Evolutionary conservation across 2,888 invertebrate species (phyloP).

Genomic region (Frankliniella fusca): DNA sequence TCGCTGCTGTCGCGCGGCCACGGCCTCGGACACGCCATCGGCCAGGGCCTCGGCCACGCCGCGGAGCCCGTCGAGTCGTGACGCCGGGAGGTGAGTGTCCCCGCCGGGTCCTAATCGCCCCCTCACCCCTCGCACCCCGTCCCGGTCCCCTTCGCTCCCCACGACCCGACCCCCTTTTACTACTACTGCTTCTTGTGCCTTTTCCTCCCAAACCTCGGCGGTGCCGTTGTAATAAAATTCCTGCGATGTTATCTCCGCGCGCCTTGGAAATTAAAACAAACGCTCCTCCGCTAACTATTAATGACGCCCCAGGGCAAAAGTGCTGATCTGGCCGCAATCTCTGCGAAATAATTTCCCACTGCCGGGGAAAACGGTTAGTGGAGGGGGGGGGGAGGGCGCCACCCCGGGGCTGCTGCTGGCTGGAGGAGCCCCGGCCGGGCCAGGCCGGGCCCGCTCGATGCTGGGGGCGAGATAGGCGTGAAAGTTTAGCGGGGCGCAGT

Average conservation of each 20-base stretch:
- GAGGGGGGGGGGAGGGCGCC: not conserved
- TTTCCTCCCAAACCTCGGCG: not conserved
- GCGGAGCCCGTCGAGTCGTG: slow-evolving; percentile 12
- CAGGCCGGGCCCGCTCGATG: not conserved
- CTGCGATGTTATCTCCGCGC: slow-evolving; percentile 13
- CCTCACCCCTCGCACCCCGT: too few relatives aligned
- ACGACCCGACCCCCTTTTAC: not conserved
- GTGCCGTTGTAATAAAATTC: not conserved
- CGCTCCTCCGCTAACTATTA: slow-evolving; percentile 2
- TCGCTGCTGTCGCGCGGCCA: slow-evolving; percentile 63
- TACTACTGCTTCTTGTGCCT: not conserved
- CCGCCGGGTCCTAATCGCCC: not conserved
- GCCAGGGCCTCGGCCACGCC: not conserved
- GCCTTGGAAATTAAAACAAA: slow-evolving; percentile 17
- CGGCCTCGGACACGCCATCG: slow-evolving; percentile 1
- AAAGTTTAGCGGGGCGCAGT: not conserved
- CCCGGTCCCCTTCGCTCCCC: too few relatives aligned
- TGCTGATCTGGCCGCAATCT: slow-evolving; percentile 22
- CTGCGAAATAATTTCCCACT: not conserved
- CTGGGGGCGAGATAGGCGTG: not conserved
- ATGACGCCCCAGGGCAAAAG: not conserved
- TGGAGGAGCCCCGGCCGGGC: not conserved
- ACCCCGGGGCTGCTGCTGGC: not conserved
- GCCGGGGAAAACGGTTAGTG: slow-evolving; percentile 1
- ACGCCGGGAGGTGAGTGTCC: not conserved